phyloP scores from a whole-genome alignment of 2,797 vertebrate genomes.

The Micromesistius poutassou region DNA sequence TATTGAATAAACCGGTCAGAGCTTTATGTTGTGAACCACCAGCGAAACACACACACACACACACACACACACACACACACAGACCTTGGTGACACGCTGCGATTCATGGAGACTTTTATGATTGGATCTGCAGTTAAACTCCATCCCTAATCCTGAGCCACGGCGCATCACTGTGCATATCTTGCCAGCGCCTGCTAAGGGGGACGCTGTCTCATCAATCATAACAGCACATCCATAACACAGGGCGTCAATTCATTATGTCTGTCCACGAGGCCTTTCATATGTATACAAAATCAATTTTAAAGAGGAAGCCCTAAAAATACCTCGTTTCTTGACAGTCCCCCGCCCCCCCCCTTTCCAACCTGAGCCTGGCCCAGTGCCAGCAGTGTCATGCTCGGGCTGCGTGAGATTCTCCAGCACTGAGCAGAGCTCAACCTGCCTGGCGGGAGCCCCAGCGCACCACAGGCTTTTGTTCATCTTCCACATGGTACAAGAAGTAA shows the following conservation, averaged over 20 bases:
- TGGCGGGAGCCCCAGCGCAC: neutral
- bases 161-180: neutral
- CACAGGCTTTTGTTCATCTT: neutral
- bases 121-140: no score
- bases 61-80: no score
- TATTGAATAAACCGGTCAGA: no score
- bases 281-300: neutral
- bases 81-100: no score
- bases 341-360: neutral
- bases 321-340: slow-evolving; percentile 2
- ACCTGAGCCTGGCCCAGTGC: neutral
- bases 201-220: neutral
- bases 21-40: no score
- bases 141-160: no score
- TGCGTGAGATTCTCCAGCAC: neutral
- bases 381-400: neutral
- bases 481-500: neutral
- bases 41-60: no score
- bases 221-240: neutral
- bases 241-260: neutral
- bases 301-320: slow-evolving; percentile 7
- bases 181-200: neutral
- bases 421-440: neutral
- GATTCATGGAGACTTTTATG: no score
- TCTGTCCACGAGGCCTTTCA: neutral